Evolutionary conservation across 2,797 vertebrate species (phyloP), one percentile per base, ranked within the genome.

Genomic region (Darevskia mixta): DNA sequence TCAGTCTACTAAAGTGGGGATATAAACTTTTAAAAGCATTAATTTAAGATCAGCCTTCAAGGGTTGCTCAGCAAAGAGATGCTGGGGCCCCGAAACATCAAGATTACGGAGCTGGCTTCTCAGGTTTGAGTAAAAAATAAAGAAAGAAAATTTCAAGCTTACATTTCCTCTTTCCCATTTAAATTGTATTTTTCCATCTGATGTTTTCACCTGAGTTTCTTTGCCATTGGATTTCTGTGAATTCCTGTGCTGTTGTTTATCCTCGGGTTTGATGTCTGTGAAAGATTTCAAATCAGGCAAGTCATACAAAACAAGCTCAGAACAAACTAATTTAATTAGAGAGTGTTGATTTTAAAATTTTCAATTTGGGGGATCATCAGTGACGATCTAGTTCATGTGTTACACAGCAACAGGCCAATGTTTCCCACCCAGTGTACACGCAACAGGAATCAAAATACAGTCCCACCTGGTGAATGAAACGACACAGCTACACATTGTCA

Each of bases 211-310:
- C 18, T 41, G n/a, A 73, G 7, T 25, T 66, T 32, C 6, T n/a
- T 38, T 66, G 7, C 58, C n/a, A 45, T 66, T 29, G 8, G 1
- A 35, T 81, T 66, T 58, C 32, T 45, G 29, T 69, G 43, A 55
- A 20, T 79, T 78, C 41, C 15, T 49, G 27, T 27, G 38, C 15
- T 11, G 29, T 61, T 88, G 20, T 23, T 79, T 41, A 23, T 15
- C 41, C 32, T 84, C 43, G 35, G 49, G n/a, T 88, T 61, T 79
- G 75, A 49, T 32, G 27, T 79, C 18, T 83, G 17, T 6, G 64
- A 58, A 32, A 72, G 29, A 58, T 88, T 72, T 88, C 75, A 83
- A 79, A 79, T 25, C 18, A 88, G 4, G 17, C 18, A 58, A 32
- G 7, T 49, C 45, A 32, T 49, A 25, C 13, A 69, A 79, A 61